Evolutionary conservation across 2,888 invertebrate genomes (phyloP).

Genomic region (Cephus nigrinus): DNA sequence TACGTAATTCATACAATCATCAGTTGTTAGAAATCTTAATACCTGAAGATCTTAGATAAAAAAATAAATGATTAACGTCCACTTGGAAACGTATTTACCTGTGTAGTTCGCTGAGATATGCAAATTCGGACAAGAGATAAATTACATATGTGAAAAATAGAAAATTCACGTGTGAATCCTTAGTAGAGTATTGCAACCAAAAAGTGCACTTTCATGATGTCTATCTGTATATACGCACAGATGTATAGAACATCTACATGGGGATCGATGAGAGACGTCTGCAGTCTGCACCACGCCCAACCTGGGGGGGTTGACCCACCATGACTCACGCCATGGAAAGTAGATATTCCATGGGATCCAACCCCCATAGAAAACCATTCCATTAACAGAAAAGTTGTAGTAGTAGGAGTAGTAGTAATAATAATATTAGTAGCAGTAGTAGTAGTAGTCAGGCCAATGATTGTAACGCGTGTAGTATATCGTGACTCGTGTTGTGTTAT

Average conservation of each 20-base stretch:
- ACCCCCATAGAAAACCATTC: neutral
- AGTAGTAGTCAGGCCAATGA: neutral
- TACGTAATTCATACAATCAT: neutral
- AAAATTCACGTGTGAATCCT: neutral
- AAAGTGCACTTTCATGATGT: neutral
- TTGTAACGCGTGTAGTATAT: neutral
- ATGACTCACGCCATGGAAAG: conserved; percentile 55
- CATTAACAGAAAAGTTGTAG: neutral
- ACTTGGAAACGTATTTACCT: neutral
- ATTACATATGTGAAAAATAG: neutral
- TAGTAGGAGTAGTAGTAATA: neutral
- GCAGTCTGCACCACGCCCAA: conserved; percentile 57
- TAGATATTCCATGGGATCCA: conserved; percentile 17
- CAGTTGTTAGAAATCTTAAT: neutral
- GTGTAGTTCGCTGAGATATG: neutral
- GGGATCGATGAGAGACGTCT: conserved; percentile 58
- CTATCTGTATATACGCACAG: neutral
- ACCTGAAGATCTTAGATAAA: neutral
- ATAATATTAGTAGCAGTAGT: neutral
- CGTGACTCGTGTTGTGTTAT: neutral
- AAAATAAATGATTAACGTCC: neutral
- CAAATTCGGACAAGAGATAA: neutral
- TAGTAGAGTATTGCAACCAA: neutral
- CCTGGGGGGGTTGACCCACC: conserved; percentile 42
- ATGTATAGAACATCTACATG: conserved; percentile 6